phyloP scores from a whole-genome alignment of 2,888 invertebrate genomes.

The Ichneumoninae sp. region DNA sequence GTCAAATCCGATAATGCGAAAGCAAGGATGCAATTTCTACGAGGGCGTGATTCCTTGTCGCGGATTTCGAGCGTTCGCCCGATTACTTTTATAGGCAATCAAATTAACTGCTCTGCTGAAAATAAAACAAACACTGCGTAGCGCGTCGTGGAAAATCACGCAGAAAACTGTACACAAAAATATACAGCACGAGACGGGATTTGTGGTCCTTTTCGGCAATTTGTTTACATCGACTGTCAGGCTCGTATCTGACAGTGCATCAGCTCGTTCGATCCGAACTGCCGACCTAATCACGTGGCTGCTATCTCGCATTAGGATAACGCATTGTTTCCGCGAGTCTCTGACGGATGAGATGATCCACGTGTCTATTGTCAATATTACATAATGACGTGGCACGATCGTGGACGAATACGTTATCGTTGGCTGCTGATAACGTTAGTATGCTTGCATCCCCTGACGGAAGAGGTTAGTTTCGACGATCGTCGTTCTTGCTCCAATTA shows the following conservation, averaged over 20 bases:
- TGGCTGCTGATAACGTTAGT: constrained; percentile 62
- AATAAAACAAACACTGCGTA: not conserved
- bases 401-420: constrained; percentile 54
- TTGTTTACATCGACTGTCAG: constrained; percentile 36
- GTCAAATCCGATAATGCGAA: not conserved
- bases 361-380: constrained; percentile 53
- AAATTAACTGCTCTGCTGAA: not conserved
- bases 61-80: not conserved
- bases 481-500: constrained; percentile 16
- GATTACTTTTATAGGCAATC: not conserved
- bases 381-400: constrained; percentile 63
- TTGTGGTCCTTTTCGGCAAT: constrained; percentile 1
- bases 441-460: constrained; percentile 40
- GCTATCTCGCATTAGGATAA: constrained; percentile 27
- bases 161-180: not conserved
- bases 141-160: not conserved
- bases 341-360: constrained; percentile 14
- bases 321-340: constrained; percentile 15
- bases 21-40: not conserved
- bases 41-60: not conserved
- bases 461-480: constrained; percentile 55
- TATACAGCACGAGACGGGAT: not conserved
- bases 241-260: constrained; percentile 11
- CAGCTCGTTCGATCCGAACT: not conserved
- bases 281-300: constrained; percentile 44